phyloP scores from a whole-genome alignment of 2,888 invertebrate species.

The Spilarctia lutea region DNA sequence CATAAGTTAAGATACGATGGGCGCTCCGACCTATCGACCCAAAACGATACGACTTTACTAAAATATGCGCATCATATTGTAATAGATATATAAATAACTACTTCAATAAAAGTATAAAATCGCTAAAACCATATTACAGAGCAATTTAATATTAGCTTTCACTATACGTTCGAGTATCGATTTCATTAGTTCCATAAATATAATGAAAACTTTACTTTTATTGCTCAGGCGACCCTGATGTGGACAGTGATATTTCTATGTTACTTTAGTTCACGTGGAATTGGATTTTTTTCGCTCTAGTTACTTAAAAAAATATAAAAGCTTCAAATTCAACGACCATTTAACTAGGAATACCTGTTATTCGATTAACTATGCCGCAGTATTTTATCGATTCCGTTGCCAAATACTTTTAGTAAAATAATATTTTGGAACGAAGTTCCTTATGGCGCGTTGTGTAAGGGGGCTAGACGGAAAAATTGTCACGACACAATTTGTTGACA shows the following conservation, averaged over 20 bases:
- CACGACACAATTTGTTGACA: too few relatives aligned
- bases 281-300: neutral
- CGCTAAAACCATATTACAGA: neutral
- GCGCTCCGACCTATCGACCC: neutral
- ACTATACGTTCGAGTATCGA: neutral
- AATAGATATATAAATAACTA: neutral
- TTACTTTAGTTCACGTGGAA: neutral
- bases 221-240: neutral
- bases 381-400: too few relatives aligned
- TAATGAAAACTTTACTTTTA: neutral
- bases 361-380: too few relatives aligned
- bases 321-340: neutral
- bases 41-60: neutral
- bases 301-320: neutral
- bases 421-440: too few relatives aligned
- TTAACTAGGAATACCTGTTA: too few relatives aligned
- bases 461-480: too few relatives aligned
- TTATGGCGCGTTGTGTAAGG: too few relatives aligned
- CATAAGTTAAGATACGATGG: too few relatives aligned
- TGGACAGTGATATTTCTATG: neutral
- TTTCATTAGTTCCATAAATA: neutral
- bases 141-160: neutral
- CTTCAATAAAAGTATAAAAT: neutral
- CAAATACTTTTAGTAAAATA: too few relatives aligned
- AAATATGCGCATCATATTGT: neutral